A percentile compares a stretch with the other conserved stretches of the same genome.
phyloP scores from a whole-genome alignment of 2,888 invertebrate species.

The Agelastica alni region DNA sequence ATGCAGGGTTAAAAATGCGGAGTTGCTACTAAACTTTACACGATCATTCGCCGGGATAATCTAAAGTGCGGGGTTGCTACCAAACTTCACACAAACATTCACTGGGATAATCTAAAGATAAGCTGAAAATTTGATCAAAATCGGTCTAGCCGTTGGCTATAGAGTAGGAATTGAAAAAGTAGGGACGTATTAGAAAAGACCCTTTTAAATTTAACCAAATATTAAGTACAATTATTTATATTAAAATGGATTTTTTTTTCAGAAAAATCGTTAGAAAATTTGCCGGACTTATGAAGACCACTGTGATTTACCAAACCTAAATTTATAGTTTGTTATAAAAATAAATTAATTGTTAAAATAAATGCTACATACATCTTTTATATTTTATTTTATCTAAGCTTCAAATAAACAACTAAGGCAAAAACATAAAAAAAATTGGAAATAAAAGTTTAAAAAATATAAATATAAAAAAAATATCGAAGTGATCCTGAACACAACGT shows the following conservation, averaged over 20 bases:
- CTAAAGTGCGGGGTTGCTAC: no score
- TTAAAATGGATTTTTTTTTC: slow-evolving; percentile 8
- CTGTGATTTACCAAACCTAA: slow-evolving; percentile 11
- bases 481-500: slow-evolving; percentile 29
- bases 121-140: no score
- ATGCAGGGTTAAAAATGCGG: no score
- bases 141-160: no score
- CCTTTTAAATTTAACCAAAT: no score
- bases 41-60: no score
- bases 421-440: slow-evolving; percentile 7
- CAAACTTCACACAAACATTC: no score
- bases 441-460: slow-evolving; percentile 16
- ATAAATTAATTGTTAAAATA: slow-evolving; percentile 6
- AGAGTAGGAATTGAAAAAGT: no score
- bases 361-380: neutral
- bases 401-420: slow-evolving; percentile 4
- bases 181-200: no score
- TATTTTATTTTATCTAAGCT: slow-evolving; percentile 22
- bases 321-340: neutral
- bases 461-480: slow-evolving; percentile 9
- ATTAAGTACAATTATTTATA: no score
- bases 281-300: slow-evolving; percentile 6
- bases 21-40: no score
- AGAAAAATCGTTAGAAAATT: slow-evolving; percentile 18
- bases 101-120: no score